Evolutionary conservation across 2,113 vertebrate genomes (phyloP).

Genomic region (Excalfactoria chinensis): DNA sequence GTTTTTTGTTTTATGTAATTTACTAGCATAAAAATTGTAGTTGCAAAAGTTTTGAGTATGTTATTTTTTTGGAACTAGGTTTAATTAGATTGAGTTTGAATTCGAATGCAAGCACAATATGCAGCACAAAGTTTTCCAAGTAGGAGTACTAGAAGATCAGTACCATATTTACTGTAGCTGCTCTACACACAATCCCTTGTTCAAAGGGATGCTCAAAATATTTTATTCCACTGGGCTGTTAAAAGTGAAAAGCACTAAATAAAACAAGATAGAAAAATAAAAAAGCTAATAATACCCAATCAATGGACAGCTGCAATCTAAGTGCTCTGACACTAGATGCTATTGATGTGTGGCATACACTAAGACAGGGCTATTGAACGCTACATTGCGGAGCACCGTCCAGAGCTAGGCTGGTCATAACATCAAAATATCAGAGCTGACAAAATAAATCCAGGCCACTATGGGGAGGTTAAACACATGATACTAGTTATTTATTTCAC

Average conservation of each 20-base stretch:
- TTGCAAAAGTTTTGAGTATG: neutral
- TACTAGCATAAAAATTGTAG: neutral
- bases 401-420: neutral
- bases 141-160: neutral
- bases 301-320: neutral
- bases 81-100: neutral
- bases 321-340: neutral
- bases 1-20: neutral
- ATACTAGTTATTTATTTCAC: neutral
- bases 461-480: neutral
- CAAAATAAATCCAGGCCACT: neutral
- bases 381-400: neutral
- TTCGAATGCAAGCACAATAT: neutral
- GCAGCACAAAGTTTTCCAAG: neutral
- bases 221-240: neutral
- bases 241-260: neutral
- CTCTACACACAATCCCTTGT: neutral
- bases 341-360: neutral
- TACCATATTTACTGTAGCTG: neutral
- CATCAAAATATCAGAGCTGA: neutral
- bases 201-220: neutral
- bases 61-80: neutral
- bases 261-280: neutral
- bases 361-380: neutral
- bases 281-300: neutral